Conservation (phyloP, 1,140 invertebrate genomes). For the Pantala flavescens region DNA sequence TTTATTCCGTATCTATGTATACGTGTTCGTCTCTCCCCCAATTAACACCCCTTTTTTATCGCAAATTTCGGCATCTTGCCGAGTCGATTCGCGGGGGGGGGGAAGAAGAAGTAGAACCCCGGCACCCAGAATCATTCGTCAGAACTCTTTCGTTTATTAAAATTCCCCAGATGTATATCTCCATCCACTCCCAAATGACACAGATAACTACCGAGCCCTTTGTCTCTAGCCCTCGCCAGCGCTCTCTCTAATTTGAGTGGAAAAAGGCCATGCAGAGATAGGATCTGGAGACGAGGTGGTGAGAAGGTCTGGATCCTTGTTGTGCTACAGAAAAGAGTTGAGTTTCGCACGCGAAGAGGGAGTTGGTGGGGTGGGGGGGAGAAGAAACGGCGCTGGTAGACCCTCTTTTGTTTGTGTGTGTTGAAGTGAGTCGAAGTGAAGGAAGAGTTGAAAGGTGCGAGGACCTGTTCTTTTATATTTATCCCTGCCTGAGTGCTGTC, state of each 20-base stretch:
- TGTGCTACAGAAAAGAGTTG: background rate
- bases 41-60: too few relatives aligned
- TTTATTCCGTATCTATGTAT: too few relatives aligned
- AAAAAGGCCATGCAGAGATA: too few relatives aligned
- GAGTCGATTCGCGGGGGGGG: background rate
- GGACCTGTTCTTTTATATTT: background rate
- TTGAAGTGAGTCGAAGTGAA: background rate
- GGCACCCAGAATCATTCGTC: too few relatives aligned
- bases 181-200: too few relatives aligned
- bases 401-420: background rate
- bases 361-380: too few relatives aligned
- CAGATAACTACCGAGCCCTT: too few relatives aligned
- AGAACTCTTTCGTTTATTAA: too few relatives aligned
- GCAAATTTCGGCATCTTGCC: background rate
- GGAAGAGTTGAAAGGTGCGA: background rate
- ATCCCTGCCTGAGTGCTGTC: background rate
- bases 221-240: too few relatives aligned
- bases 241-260: too few relatives aligned
- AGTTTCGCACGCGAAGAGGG: background rate
- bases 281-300: background rate
- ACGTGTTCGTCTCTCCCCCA: too few relatives aligned
- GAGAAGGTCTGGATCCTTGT: background rate
- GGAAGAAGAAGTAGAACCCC: background rate
- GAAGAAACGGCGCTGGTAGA: background rate
- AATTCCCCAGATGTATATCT: too few relatives aligned